Conservation (phyloP, 2,113 vertebrate species). For the Oxyruncus cristatus region DNA sequence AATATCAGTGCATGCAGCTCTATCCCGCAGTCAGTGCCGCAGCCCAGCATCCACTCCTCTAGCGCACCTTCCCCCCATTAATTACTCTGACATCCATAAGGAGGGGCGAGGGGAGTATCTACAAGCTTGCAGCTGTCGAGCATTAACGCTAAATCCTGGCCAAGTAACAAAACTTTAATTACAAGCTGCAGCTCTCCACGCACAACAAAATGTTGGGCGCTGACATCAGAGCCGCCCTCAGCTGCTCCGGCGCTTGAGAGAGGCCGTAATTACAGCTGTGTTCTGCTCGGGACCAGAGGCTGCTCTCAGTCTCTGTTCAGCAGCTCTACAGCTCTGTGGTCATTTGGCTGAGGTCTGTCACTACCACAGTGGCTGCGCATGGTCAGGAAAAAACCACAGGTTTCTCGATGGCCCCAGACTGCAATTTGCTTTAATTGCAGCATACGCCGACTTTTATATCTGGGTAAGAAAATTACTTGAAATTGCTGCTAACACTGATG, state of each 20-base stretch:
- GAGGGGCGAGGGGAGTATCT: not conserved
- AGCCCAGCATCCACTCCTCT: not conserved
- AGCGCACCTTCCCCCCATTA: not conserved
- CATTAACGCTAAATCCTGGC: conserved; percentile 21
- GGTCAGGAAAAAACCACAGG: not conserved
- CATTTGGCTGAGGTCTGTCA: not conserved
- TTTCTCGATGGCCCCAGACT: not conserved
- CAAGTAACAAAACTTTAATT: conserved; percentile 51
- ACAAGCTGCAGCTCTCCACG: not conserved
- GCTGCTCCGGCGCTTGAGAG: not conserved
- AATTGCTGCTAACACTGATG: not conserved
- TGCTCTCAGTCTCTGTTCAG: not conserved
- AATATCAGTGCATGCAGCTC: not conserved
- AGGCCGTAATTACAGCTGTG: not conserved
- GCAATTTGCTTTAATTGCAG: not conserved
- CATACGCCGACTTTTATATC: fast-evolving
- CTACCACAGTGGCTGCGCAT: fast-evolving
- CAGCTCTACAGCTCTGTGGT: not conserved
- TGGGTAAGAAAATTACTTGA: not conserved
- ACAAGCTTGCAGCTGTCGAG: conserved; percentile 41
- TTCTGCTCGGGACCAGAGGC: not conserved
- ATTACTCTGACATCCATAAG: conserved; percentile 37
- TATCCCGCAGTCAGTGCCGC: not conserved
- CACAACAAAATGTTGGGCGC: not conserved
- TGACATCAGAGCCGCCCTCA: not conserved